Percentiles rank a stretch among this genome's conserved stretches.
These are phyloP conservation scores for Homarus americanus DNA, from an alignment of 1,140 invertebrate genomes.

Conservation along the genomic window DNA sequence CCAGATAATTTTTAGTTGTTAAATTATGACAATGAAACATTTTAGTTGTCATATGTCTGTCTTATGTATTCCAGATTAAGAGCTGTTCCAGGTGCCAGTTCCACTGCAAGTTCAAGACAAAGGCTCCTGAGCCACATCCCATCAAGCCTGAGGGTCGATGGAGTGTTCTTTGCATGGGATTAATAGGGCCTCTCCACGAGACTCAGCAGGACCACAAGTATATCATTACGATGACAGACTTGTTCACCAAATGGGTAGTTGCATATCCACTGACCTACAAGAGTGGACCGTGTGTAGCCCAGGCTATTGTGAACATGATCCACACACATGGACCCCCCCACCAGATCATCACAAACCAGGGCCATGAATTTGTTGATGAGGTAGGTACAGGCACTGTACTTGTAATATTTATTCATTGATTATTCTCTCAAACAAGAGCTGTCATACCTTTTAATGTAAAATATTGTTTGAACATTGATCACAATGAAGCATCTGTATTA, in stretches of 20 bases:
- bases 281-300: not conserved
- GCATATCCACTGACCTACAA: constrained; percentile 2
- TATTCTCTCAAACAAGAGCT: not conserved
- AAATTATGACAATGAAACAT: not conserved
- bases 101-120: not conserved
- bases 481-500: not conserved
- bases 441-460: not conserved
- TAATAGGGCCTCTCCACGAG: not conserved
- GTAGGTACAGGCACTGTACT: not conserved
- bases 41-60: not conserved
- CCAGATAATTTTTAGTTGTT: not conserved
- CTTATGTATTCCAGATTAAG: not conserved
- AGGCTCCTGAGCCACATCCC: not conserved
- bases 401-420: not conserved
- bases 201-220: not conserved
- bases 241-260: not conserved
- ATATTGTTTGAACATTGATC: not conserved
- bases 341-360: not conserved
- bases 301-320: not conserved
- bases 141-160: constrained; percentile 16
- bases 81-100: constrained; percentile 4
- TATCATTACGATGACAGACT: not conserved
- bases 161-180: not conserved
- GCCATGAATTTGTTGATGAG: not conserved
- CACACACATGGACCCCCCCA: not conserved